Evolutionary conservation across 1,140 invertebrate species (phyloP).

Genomic region (Bombus soroeensis): DNA sequence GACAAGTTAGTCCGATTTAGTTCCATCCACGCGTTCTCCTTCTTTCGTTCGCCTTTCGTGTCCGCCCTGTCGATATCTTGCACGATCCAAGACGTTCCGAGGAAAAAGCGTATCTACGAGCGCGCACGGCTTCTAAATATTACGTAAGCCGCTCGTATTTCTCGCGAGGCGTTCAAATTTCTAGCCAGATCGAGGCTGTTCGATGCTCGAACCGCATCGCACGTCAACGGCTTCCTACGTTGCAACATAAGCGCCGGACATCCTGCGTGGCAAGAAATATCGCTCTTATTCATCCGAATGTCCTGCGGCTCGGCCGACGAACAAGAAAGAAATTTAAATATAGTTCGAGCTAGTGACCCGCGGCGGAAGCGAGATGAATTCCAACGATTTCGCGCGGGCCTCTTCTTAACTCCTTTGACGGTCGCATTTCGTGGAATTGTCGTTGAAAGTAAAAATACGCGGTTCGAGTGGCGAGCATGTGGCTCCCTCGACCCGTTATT

Average conservation of each 20-base stretch:
- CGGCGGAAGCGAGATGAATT: slow-evolving; percentile 72
- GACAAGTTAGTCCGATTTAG: slow-evolving; percentile 4
- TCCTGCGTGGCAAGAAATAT: slow-evolving; percentile 6
- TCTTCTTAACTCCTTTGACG: slow-evolving; percentile 73
- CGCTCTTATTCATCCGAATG: slow-evolving; percentile 15
- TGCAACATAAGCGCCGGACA: background rate
- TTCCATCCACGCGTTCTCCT: slow-evolving; percentile 38
- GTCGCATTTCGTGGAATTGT: slow-evolving; percentile 75
- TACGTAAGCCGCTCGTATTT: background rate
- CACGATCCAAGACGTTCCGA: no score
- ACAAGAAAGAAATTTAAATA: slow-evolving; percentile 72
- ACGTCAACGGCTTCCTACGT: background rate
- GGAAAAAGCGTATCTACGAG: background rate
- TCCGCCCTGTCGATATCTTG: background rate
- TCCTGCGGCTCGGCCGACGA: slow-evolving; percentile 1
- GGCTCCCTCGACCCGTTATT: slow-evolving; percentile 64
- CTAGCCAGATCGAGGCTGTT: background rate
- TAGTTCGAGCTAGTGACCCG: slow-evolving; percentile 60
- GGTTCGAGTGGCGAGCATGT: slow-evolving; percentile 60
- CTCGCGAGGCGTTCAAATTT: background rate
- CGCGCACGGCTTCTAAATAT: background rate
- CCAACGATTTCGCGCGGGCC: slow-evolving; percentile 66
- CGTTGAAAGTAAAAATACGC: slow-evolving; percentile 76
- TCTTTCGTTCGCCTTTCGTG: background rate
- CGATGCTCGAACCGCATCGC: background rate